Evolutionary conservation across 2,888 invertebrate genomes (phyloP).

Genomic region (Heliconius ethilla): DNA sequence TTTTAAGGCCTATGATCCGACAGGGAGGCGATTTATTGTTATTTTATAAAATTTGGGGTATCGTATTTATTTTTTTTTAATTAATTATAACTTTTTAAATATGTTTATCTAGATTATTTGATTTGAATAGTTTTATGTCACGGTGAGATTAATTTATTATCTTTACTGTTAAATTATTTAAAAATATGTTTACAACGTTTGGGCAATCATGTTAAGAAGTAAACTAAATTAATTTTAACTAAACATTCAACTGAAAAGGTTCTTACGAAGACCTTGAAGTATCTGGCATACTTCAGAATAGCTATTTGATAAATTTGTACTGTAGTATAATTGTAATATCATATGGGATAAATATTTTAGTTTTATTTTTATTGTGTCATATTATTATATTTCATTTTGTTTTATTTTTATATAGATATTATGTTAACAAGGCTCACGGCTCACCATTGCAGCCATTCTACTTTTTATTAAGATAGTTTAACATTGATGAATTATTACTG

Average conservation of each 20-base stretch:
- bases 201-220: neutral
- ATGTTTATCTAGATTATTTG: constrained; percentile 44
- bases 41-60: constrained; percentile 20
- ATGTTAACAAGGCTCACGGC: constrained; percentile 10
- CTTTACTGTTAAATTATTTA: constrained; percentile 12
- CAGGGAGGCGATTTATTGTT: constrained; percentile 6
- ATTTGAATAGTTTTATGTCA: constrained; percentile 29
- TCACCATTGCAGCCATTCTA: neutral
- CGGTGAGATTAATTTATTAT: constrained; percentile 30
- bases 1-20: neutral
- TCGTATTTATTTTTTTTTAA: constrained; percentile 17
- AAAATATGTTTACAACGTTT: neutral
- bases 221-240: neutral
- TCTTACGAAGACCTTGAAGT: neutral
- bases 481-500: constrained; percentile 7
- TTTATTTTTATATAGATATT: constrained; percentile 28
- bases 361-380: constrained; percentile 39
- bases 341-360: constrained; percentile 25
- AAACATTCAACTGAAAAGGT: neutral
- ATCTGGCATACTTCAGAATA: neutral
- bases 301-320: neutral
- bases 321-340: constrained; percentile 1
- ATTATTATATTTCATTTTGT: constrained; percentile 32
- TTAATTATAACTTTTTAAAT: constrained; percentile 32
- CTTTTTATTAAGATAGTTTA: constrained; percentile 8